Evolutionary conservation across 2,113 vertebrate species (phyloP), one percentile per base, ranked within the genome.

Genomic region (Mesocricetus auratus): DNA sequence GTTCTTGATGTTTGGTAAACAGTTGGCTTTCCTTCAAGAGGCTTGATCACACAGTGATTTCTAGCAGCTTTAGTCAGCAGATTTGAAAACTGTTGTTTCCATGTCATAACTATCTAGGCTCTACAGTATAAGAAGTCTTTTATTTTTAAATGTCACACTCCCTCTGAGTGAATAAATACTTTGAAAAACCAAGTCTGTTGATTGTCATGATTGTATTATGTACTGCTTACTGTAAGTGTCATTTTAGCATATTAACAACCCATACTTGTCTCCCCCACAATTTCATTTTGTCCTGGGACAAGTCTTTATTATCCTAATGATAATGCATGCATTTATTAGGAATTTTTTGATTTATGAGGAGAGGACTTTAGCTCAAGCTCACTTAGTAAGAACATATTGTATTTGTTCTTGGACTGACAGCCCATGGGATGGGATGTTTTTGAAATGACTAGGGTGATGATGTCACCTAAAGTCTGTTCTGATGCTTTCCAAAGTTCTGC

Each of bases 1-100:
- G 24, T 60, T 95, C 81, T 69, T 66, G 93, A 68, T 21, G 47
- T 90, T 94, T 94, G 31, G 71, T n/a, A 89, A 92, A 33, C 69
- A 73, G 33, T 60, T 92, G 91, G 91, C 75, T 50, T 93, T 94
- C 92, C 75, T 22, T 97, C 26, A 45, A n/a, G 58, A 88, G 66
- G 45, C 75, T 89, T 50, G 66, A 77, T 90, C 39, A 73, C 68
- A 81, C 73, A 60, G 90, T 0, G 0, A 73, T 95, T 94, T 60
- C 90, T 66, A 96, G 16, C 47, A 71, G 91, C 90, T 85, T 97
- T 64, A 81, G 88, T 64, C 83, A 95, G 74, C 53, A 66, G 81
- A 68, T 92, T 91, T 89, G 89, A 89, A 96, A 94, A 97, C 79
- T 68, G 69, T 94, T 94, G 90, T 92, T 92, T 96, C 90, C 60